These are phyloP conservation scores for Botrylloides violaceus DNA, from an alignment of 23 tunicate species.

Conservation along the genomic window DNA sequence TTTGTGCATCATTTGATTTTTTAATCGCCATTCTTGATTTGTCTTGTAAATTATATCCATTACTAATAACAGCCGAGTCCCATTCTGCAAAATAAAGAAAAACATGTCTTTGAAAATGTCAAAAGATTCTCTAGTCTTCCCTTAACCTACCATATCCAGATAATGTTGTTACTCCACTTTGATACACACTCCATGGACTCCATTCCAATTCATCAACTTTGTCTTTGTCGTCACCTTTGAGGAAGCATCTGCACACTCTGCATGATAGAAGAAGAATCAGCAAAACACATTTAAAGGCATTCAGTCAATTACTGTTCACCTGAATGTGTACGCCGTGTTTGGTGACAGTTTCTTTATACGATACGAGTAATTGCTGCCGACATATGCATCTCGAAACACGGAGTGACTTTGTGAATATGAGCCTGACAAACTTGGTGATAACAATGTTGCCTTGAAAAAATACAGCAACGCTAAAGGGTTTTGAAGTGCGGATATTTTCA, in stretches of 20 bases:
- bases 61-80: constrained; percentile 35
- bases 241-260: constrained; percentile 48
- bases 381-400: constrained; percentile 51
- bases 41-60: constrained; percentile 29
- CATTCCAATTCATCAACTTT: constrained; percentile 33
- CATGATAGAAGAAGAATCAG: neutral
- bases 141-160: constrained; percentile 40
- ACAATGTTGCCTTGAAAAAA: constrained; percentile 5
- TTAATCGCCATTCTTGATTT: constrained; percentile 33
- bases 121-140: neutral
- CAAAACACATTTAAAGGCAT: too few relatives aligned
- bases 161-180: constrained; percentile 72
- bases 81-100: constrained; percentile 22
- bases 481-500: too few relatives aligned
- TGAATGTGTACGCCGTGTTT: constrained; percentile 72
- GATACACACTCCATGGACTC: constrained; percentile 94
- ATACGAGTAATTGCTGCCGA: constrained; percentile 29
- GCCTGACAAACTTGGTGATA: neutral
- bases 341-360: constrained; percentile 42
- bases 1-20: constrained; percentile 23
- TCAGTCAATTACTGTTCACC: too few relatives aligned
- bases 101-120: neutral
- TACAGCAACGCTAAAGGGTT: neutral
- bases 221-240: constrained; percentile 3
- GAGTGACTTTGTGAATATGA: neutral